Base-by-base conservation (phyloP, 1,140 invertebrate species). In the Lepidurus packardi region DNA sequence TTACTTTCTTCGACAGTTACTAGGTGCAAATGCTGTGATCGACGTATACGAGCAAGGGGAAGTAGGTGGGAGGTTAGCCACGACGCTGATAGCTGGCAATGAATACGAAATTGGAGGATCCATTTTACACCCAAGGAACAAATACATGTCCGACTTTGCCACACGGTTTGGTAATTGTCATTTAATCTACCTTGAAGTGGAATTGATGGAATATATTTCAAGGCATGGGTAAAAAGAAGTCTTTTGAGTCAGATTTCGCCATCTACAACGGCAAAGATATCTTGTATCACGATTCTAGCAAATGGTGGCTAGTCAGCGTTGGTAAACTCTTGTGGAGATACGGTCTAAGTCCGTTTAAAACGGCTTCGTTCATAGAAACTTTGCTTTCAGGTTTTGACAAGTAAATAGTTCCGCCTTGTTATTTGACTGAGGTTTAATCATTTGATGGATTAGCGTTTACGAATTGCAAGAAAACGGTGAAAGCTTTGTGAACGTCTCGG, bases 71-170 rank as follows among this genome's bases (percentile, higher is more conserved):
- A 84, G 90, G 73, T 79, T 90, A 73, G 85, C 88, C 0, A 87
- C 86, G 1, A 78, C 88, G 41, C 81, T 85, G 76, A 83, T 91
- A 76, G 83, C 84, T 77, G 83, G 85, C 21, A 81, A 85, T 73
- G 81, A 86, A 45, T 90, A 88, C 84, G 90, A 91, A 85, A 84
- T 87, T 75, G 90, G 90, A 16, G 90, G 88, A 73, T 81, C 86
- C 4, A 83, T 91, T 8, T 88, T 91, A 82, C 90, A 91, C 82
- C 84, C 87, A 0, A 84, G 82, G 79, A 91, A 91, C 83, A 84
- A 86, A 83, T 88, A 90, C 75, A 90, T 90, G 87, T 83, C 85
- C 34, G 82, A 88, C 74, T 90, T 91, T 83, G 83, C 87, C 7
- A 81, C 87, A 74, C 80, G 87, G 75, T 83, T 89, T 77, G 87